Evolutionary conservation across 2,888 invertebrate genomes (phyloP).

Genomic region (Melipona bicolor): DNA sequence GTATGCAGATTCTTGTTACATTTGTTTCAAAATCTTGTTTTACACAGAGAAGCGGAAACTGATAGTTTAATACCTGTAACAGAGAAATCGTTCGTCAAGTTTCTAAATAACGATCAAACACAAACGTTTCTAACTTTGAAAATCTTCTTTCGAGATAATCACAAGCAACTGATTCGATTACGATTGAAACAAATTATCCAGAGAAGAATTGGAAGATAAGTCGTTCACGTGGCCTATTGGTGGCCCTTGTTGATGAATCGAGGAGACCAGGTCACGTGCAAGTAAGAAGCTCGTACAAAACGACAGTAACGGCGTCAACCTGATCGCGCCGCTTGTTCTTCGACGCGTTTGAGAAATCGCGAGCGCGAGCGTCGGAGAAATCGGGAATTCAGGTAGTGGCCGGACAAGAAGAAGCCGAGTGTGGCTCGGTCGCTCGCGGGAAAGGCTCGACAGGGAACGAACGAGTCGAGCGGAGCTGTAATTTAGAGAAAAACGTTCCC

Average conservation of each 20-base stretch:
- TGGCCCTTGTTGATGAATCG: slow-evolving; percentile 10
- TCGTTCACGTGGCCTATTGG: not conserved
- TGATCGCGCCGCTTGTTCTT: slow-evolving; percentile 31
- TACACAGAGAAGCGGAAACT: no score
- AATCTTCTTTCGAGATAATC: not conserved
- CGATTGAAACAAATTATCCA: not conserved
- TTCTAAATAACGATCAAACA: not conserved
- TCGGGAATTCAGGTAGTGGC: slow-evolving; percentile 67
- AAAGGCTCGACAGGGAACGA: slow-evolving; percentile 48
- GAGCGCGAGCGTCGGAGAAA: slow-evolving; percentile 47
- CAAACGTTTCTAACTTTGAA: not conserved
- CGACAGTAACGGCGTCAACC: slow-evolving; percentile 54
- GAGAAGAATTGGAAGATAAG: not conserved
- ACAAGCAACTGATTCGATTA: no score
- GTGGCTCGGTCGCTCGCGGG: slow-evolving; percentile 58
- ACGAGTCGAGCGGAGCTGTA: slow-evolving; percentile 67
- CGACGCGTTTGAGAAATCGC: slow-evolving; percentile 38
- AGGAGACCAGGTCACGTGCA: slow-evolving; percentile 23
- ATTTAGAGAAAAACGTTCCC: slow-evolving; percentile 76
- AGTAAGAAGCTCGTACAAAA: slow-evolving; percentile 15
- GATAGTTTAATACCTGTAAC: not conserved
- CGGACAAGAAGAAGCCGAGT: slow-evolving; percentile 19
- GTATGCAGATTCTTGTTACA: not conserved
- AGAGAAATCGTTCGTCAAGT: not conserved
- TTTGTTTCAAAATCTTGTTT: not conserved